These are phyloP conservation scores for Myotis planiceps DNA, from an alignment of 2,797 vertebrate species.

Conservation along the genomic window DNA sequence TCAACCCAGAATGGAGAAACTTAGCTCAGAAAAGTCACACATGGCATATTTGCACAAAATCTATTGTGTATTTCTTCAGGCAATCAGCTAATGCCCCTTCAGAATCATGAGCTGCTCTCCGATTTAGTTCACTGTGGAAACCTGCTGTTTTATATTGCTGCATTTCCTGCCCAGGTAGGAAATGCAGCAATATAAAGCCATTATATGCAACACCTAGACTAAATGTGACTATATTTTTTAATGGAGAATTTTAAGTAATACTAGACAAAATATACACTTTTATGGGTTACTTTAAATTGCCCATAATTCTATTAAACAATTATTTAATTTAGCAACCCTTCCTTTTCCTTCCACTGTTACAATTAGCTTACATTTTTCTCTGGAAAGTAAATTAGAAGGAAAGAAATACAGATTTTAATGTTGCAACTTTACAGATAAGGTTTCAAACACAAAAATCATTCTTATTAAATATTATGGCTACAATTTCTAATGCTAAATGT, in stretches of 20 bases:
- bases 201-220: neutral
- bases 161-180: neutral
- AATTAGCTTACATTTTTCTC: neutral
- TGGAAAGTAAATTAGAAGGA: slow-evolving; percentile 16
- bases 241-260: slow-evolving; percentile 43
- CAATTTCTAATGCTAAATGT: slow-evolving; percentile 39
- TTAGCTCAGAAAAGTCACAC: neutral
- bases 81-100: neutral
- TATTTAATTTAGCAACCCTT: slow-evolving; percentile 27
- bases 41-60: neutral
- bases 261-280: neutral
- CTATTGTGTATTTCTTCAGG: neutral
- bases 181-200: neutral
- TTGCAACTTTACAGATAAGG: neutral
- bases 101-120: neutral
- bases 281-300: slow-evolving; percentile 13
- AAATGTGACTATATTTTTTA: neutral
- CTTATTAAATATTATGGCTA: neutral
- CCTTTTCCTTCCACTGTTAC: neutral
- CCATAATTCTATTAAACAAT: slow-evolving; percentile 31
- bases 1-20: neutral
- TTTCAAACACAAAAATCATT: slow-evolving; percentile 7
- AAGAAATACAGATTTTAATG: neutral
- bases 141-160: neutral
- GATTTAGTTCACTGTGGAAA: neutral